Evolutionary conservation across 2,797 vertebrate genomes (phyloP).

Genomic region (Knipowitschia caucasica): DNA sequence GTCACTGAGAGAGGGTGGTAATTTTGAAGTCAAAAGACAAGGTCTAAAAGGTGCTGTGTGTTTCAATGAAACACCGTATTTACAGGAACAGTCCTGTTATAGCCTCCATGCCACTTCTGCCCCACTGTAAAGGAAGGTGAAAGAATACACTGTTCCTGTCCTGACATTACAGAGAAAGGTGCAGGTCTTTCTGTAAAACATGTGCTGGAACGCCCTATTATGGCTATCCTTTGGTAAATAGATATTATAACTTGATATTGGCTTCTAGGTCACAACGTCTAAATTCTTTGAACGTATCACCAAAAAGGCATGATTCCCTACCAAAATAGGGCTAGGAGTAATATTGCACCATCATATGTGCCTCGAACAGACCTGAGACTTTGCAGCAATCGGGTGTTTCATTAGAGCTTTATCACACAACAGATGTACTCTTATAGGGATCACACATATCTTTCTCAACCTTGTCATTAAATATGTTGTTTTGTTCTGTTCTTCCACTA

Average conservation of each 20-base stretch:
- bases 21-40: constrained; percentile 29
- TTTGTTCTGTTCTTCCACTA: background rate
- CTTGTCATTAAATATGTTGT: background rate
- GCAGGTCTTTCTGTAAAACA: background rate
- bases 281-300: background rate
- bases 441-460: background rate
- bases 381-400: background rate
- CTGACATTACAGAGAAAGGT: background rate
- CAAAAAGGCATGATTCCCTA: background rate
- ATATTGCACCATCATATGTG: background rate
- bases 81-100: constrained; percentile 8
- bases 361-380: background rate
- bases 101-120: background rate
- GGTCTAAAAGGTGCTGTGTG: constrained; percentile 10
- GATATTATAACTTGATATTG: background rate
- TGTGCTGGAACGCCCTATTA: background rate
- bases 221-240: background rate
- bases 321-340: too few species aligned
- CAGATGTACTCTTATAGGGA: background rate
- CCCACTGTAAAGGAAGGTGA: background rate
- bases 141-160: constrained; percentile 11
- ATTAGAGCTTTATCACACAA: background rate
- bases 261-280: background rate
- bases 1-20: constrained; percentile 14
- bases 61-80: constrained; percentile 18